Evolutionary conservation across 2,888 invertebrate species (phyloP).

Genomic region (Polymixis lichenea): DNA sequence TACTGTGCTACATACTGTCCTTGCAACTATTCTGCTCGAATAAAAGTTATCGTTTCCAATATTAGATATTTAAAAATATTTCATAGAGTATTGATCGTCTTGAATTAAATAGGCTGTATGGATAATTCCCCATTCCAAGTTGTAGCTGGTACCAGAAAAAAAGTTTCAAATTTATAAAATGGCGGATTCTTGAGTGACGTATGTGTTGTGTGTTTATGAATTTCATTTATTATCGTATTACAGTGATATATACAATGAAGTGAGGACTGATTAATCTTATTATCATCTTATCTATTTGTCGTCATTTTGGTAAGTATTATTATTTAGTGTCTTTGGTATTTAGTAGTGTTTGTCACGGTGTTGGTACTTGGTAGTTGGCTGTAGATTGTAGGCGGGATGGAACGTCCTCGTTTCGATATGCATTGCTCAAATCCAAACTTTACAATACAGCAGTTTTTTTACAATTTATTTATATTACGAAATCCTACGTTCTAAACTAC

Average conservation of each 20-base stretch:
- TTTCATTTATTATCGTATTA: constrained; percentile 74
- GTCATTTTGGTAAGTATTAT: constrained; percentile 78
- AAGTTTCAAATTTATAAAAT: constrained; percentile 83
- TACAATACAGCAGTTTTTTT: constrained; percentile 26
- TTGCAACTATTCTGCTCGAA: background rate
- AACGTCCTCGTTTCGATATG: constrained; percentile 70
- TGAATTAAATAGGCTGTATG: constrained; percentile 36
- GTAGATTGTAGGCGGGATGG: constrained; percentile 80
- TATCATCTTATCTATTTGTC: constrained; percentile 71
- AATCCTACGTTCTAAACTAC: constrained; percentile 25
- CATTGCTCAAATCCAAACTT: constrained; percentile 54
- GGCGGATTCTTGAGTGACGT: constrained; percentile 88
- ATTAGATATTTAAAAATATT: too few relatives aligned
- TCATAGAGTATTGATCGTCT: constrained; percentile 18
- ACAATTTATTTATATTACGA: constrained; percentile 9
- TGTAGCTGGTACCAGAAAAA: constrained; percentile 55
- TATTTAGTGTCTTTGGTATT: constrained; percentile 36
- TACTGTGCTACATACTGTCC: background rate
- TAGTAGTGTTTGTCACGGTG: constrained; percentile 73
- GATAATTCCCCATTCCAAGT: constrained; percentile 25
- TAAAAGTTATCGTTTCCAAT: background rate
- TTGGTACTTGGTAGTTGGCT: constrained; percentile 73
- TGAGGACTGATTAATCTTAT: constrained; percentile 74
- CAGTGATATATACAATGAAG: constrained; percentile 81
- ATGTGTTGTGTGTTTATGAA: constrained; percentile 89